These are phyloP conservation scores for Sebastes schlegelii DNA, from an alignment of 2,113 vertebrate genomes.

Conservation along the genomic window DNA sequence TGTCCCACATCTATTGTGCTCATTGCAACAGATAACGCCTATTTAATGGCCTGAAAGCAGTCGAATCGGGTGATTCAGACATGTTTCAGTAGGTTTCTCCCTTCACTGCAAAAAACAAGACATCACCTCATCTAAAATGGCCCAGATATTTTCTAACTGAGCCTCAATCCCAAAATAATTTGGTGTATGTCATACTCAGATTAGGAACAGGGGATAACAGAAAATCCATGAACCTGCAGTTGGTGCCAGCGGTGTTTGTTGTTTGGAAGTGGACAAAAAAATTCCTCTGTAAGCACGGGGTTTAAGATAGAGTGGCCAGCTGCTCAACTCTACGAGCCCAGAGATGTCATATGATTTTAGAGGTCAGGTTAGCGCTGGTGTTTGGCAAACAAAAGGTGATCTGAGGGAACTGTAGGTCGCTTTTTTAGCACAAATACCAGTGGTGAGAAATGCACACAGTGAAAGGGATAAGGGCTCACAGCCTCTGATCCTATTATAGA, in stretches of 20 bases:
- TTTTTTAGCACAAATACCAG: slow-evolving; percentile 19
- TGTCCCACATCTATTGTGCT: too few species aligned
- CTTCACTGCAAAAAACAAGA: background rate
- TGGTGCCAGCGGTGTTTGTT: slow-evolving; percentile 71
- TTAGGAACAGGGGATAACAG: slow-evolving; percentile 72
- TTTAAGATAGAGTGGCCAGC: slow-evolving; percentile 65
- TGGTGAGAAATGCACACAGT: slow-evolving; percentile 26
- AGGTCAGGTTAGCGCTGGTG: slow-evolving; percentile 19
- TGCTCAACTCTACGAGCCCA: slow-evolving; percentile 38
- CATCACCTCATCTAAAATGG: slow-evolving; percentile 58
- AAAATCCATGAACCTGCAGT: slow-evolving; percentile 70
- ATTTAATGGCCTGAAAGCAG: too few species aligned
- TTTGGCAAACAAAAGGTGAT: slow-evolving; percentile 59
- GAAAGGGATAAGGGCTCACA: slow-evolving; percentile 52
- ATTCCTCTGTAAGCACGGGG: slow-evolving; percentile 57
- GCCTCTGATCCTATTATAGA: slow-evolving; percentile 67
- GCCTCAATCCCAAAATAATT: slow-evolving; percentile 77
- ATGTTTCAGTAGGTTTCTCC: background rate
- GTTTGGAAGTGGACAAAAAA: slow-evolving; percentile 63
- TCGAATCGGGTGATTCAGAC: too few species aligned
- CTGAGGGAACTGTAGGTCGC: slow-evolving; percentile 5
- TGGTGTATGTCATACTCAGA: slow-evolving; percentile 74
- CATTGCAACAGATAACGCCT: too few species aligned
- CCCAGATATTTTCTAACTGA: slow-evolving; percentile 67
- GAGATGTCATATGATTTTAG: slow-evolving; percentile 39